Conservation (phyloP, 2,888 invertebrate genomes). For the Rhabditophanes sp. region DNA sequence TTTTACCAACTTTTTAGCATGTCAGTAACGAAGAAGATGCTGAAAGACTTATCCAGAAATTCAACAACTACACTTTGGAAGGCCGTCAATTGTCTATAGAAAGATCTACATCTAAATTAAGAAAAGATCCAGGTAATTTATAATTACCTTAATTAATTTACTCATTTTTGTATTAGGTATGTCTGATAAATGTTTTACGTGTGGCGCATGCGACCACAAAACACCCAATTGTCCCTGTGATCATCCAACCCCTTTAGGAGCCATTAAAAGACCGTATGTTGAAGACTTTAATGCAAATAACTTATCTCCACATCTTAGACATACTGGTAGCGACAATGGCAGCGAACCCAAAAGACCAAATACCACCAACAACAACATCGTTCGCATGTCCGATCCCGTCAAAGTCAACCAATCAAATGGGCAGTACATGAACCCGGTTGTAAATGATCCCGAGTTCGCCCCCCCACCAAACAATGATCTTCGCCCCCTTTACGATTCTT, state of each 20-base stretch:
- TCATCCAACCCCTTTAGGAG: conserved; percentile 4
- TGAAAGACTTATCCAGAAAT: conserved; percentile 20
- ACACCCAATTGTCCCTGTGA: conserved; percentile 36
- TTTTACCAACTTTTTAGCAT: conserved; percentile 18
- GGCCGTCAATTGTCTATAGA: conserved; percentile 38
- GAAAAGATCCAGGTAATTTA: conserved; percentile 35
- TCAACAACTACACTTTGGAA: conserved; percentile 33
- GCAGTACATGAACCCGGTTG: conserved; percentile 2
- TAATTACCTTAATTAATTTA: conserved; percentile 1
- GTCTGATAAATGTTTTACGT: conserved; percentile 30
- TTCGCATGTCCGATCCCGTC: background rate
- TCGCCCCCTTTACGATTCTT: conserved; percentile 35
- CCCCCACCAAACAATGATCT: conserved; percentile 23
- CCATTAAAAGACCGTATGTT: conserved; percentile 7
- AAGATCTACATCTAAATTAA: conserved; percentile 38
- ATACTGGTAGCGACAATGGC: no score
- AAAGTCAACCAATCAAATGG: conserved; percentile 5
- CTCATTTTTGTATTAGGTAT: conserved; percentile 1
- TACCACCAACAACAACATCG: background rate
- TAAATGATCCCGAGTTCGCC: conserved; percentile 1
- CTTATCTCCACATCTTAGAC: background rate
- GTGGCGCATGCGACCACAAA: conserved; percentile 32
- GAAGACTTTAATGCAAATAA: conserved; percentile 1
- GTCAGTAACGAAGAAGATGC: conserved; percentile 33
- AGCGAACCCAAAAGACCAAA: background rate